Percentiles rank a stretch among this genome's conserved stretches.
phyloP scores from a whole-genome alignment of 2,888 invertebrate genomes.

The Sesia bembeciformis region DNA sequence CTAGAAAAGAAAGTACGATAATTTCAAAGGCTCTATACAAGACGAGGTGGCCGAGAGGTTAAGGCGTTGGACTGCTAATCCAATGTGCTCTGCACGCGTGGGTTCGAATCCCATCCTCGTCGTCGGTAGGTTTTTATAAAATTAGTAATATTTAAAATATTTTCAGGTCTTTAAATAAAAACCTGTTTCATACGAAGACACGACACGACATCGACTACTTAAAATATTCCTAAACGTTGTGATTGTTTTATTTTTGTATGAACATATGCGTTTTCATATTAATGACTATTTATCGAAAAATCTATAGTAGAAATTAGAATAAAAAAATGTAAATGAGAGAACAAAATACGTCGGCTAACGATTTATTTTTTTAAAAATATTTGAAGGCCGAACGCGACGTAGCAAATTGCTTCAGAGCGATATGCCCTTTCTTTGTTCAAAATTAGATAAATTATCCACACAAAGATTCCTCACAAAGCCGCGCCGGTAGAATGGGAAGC shows the following conservation, averaged over 20 bases:
- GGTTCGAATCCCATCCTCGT: constrained; percentile 89
- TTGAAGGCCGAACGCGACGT: constrained; percentile 12
- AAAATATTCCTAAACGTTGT: too few relatives aligned
- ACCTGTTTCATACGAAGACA: too few relatives aligned
- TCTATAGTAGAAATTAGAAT: too few relatives aligned
- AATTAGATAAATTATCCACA: constrained; percentile 64
- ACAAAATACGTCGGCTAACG: not conserved
- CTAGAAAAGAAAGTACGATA: not conserved
- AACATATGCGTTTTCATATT: too few relatives aligned
- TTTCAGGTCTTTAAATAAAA: not conserved
- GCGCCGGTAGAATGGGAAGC: constrained; percentile 32
- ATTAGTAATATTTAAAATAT: not conserved
- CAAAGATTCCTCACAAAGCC: constrained; percentile 51
- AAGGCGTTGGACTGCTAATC: constrained; percentile 91
- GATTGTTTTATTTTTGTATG: too few relatives aligned
- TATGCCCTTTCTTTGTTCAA: constrained; percentile 48
- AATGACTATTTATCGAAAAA: too few relatives aligned
- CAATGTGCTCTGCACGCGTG: constrained; percentile 90
- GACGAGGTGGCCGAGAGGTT: constrained; percentile 91
- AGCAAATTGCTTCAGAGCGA: constrained; percentile 16
- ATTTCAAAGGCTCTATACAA: not conserved
- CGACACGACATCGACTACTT: too few relatives aligned
- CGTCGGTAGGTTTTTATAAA: constrained; percentile 32
- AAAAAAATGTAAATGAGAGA: not conserved
- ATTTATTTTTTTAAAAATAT: constrained; percentile 5